phyloP scores from a whole-genome alignment of 2,113 vertebrate genomes.

The Hirundichthys speculiger region DNA sequence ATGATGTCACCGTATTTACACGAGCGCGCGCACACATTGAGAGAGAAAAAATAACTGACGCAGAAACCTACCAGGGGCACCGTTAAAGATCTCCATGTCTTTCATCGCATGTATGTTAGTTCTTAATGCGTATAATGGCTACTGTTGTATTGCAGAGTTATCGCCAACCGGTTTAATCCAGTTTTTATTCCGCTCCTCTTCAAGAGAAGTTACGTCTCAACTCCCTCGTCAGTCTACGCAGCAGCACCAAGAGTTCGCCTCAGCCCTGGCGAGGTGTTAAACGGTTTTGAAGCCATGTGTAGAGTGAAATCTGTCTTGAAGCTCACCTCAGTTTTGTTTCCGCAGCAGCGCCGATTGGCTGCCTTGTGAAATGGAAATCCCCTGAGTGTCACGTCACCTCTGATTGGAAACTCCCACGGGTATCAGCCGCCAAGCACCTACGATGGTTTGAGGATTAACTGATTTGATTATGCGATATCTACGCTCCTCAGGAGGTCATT shows the following conservation, averaged over 20 bases:
- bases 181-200: not conserved
- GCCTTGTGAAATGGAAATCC: slow-evolving; percentile 68
- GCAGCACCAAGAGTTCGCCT: not conserved
- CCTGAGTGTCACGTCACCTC: slow-evolving; percentile 56
- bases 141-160: not conserved
- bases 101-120: slow-evolving; percentile 51
- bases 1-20: slow-evolving; percentile 47
- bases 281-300: slow-evolving; percentile 8
- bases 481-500: fast-evolving
- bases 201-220: not conserved
- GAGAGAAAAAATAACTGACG: not conserved
- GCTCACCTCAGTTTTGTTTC: not conserved
- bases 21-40: not conserved
- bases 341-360: slow-evolving; percentile 43
- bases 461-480: not conserved
- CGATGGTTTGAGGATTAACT: not conserved
- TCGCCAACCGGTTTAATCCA: not conserved
- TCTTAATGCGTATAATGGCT: not conserved
- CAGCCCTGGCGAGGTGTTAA: fast-evolving
- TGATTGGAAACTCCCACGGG: slow-evolving; percentile 41
- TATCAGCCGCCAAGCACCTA: not conserved
- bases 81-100: slow-evolving; percentile 73
- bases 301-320: fast-evolving
- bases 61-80: slow-evolving; percentile 49
- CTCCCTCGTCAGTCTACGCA: not conserved